Percentiles rank a stretch among this genome's conserved stretches.
phyloP scores from a whole-genome alignment of 2,888 invertebrate genomes.

The Nomada hirtipes region DNA sequence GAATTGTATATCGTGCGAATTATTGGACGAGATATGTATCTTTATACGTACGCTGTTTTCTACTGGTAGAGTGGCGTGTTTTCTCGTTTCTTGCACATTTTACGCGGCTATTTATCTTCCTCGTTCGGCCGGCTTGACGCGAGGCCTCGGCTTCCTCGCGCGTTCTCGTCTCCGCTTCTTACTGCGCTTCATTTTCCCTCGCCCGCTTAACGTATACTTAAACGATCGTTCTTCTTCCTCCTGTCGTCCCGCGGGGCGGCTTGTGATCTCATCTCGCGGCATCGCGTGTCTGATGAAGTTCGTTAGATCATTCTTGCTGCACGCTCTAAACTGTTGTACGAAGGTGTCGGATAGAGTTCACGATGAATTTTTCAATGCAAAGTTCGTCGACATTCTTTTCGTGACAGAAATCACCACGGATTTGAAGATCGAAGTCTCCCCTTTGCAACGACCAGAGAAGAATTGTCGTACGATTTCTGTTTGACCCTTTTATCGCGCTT shows the following conservation, averaged over 20 bases:
- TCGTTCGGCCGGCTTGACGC: not conserved
- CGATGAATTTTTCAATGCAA: no score
- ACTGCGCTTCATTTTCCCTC: not conserved
- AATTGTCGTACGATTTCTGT: not conserved
- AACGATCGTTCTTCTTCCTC: conserved; percentile 11
- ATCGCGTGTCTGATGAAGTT: not conserved
- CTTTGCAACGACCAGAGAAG: no score
- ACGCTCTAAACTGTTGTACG: no score
- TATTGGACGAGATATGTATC: no score
- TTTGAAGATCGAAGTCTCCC: no score
- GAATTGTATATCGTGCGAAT: no score
- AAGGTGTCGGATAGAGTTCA: no score
- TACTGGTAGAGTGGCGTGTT: not conserved
- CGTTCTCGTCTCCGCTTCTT: not conserved
- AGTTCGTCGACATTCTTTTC: no score
- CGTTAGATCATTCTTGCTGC: no score
- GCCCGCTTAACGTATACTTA: not conserved
- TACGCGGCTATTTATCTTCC: not conserved
- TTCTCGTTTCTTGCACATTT: not conserved
- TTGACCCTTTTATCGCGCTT: conserved; percentile 23
- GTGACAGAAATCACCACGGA: no score
- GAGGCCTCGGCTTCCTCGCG: not conserved
- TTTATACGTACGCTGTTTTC: not conserved
- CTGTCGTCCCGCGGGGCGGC: not conserved
- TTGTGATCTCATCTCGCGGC: conserved; percentile 9